Base-by-base conservation (phyloP, 1,140 invertebrate genomes). In the Drosophila lowei region DNA sequence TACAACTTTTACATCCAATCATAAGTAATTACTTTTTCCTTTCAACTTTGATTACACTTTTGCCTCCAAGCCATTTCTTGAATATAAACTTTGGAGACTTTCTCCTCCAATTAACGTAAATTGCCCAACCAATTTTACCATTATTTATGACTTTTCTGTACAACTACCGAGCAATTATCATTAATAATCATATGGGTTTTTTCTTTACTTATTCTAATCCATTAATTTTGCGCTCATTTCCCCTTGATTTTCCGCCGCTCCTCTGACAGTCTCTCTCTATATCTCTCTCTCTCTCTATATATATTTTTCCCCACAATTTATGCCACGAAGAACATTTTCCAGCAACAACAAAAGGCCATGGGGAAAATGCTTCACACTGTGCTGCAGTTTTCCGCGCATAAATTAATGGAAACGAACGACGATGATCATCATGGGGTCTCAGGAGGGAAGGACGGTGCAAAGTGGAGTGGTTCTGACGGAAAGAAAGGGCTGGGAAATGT, bases 381-480 rank as follows among this genome's bases (percentile, higher is more conserved):
- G 81, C 75, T 77, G 73, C 55, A 84, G 52, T 66, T 75, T 83
- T 78, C 57, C 54, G 60, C 61, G 61, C 81, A 86, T 80, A 85
- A 80, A 80, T 80, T 86, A 85, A 77, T 67, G 47, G 30, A 50
- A 75, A 44, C 34, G 13, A 79, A 53, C 38, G 30, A 50, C 57
- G 66, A 54, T 55, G 46, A 43, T 13, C 9, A 30, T 44, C 43
- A 28, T 43, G 13, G 21, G 34, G 34, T 13, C 34, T 25, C 23
- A 11, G 3, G 46, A 54, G 42, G 38, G 30, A 23, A 47, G 63
- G 47, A 13, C 34, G 34, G 11, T 5, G 34, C 15, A 23, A 57
- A 59, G 55, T 6, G 41, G 42, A 48, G 48, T 52, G 15, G 64
- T 56, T 38, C 7, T 16, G 30, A 18, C n/a, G 11, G 13, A n/a